These are phyloP conservation scores for Gryllus bimaculatus DNA, from an alignment of 1,140 invertebrate species.

Conservation along the genomic window DNA sequence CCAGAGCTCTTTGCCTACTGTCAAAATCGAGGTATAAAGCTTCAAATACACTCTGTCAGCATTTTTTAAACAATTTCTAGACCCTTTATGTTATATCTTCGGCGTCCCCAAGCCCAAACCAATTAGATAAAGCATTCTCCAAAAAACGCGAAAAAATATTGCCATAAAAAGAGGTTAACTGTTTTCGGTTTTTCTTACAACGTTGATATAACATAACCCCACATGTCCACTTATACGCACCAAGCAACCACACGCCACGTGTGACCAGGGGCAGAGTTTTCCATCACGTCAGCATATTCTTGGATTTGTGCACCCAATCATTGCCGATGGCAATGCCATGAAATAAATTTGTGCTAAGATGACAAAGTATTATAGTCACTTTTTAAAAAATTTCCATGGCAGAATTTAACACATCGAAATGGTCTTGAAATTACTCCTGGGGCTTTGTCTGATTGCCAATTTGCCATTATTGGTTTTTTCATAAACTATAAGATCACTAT, in stretches of 20 bases:
- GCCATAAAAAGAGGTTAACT: background rate
- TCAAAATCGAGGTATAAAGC: conserved; percentile 91
- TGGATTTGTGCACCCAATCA: no score
- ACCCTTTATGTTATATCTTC: conserved; percentile 96
- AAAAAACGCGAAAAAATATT: background rate
- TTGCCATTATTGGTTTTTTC: no score
- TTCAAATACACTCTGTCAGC: conserved; percentile 88
- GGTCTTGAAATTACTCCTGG: no score
- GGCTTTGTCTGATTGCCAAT: no score
- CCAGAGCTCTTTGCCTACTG: conserved; percentile 74
- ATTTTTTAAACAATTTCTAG: conserved; percentile 84
- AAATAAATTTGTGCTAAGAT: no score
- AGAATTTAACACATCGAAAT: no score
- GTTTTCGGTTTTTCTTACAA: background rate
- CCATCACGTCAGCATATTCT: no score
- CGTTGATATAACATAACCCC: background rate
- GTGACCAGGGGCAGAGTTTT: no score
- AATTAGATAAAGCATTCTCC: conserved; percentile 85
- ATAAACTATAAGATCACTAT: no score
- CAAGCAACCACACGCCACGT: background rate
- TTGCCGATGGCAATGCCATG: no score
- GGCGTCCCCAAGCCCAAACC: conserved; percentile 92
- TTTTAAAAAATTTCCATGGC: no score
- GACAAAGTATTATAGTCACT: no score
- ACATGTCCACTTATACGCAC: background rate